Conservation (phyloP, 2,797 vertebrate genomes). For the Dicrostonyx torquatus region DNA sequence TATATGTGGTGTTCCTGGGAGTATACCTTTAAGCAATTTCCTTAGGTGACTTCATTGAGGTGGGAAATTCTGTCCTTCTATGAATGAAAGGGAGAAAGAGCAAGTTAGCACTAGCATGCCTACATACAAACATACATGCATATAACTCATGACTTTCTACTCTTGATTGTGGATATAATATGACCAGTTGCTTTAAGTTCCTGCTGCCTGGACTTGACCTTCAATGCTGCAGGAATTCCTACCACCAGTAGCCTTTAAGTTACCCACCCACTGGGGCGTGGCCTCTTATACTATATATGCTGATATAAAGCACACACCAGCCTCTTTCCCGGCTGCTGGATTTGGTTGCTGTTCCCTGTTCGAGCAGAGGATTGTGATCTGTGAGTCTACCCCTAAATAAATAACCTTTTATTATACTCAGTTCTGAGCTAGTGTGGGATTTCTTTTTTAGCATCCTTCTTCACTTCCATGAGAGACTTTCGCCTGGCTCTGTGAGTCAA, state of each 20-base stretch:
- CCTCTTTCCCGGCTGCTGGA: too few species aligned
- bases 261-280: too few species aligned
- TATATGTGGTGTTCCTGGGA: background rate
- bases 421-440: too few species aligned
- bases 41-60: background rate
- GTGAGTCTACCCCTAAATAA: too few species aligned
- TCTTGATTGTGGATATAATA: background rate
- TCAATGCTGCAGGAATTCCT: too few species aligned
- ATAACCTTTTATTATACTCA: too few species aligned
- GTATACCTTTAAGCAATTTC: background rate
- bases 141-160: background rate
- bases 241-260: too few species aligned
- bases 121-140: background rate
- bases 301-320: fast-evolving
- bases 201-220: background rate
- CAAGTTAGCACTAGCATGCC: background rate
- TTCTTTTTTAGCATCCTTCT: too few species aligned
- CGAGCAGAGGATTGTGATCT: too few species aligned
- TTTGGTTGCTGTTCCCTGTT: too few species aligned
- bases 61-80: background rate
- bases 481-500: background rate
- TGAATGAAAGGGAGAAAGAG: background rate
- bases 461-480: background rate
- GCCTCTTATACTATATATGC: too few species aligned
- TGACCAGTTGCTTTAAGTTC: background rate